Conservation (phyloP, 1,140 invertebrate species). For the Cydia fagiglandana region DNA sequence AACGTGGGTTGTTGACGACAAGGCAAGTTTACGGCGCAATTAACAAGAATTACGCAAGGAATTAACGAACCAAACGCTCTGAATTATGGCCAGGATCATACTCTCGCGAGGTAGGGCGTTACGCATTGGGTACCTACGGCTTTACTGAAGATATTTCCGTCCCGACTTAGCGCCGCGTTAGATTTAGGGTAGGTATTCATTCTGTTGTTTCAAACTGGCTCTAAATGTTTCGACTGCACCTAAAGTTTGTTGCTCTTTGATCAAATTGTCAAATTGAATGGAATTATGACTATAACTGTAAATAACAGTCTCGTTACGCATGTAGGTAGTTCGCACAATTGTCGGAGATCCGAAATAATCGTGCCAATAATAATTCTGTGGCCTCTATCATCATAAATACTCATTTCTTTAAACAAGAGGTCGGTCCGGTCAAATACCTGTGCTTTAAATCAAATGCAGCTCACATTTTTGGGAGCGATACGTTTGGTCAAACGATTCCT, state of each 20-base stretch:
- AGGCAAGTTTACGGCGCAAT: conserved; percentile 46
- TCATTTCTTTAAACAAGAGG: conserved; percentile 53
- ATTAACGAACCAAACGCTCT: conserved; percentile 39
- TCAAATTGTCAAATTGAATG: conserved; percentile 44
- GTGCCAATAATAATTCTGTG: conserved; percentile 39
- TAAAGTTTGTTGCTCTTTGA: conserved; percentile 31
- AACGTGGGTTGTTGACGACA: conserved; percentile 41
- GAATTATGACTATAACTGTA: conserved; percentile 44
- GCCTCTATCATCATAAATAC: conserved; percentile 57
- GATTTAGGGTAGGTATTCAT: conserved; percentile 8
- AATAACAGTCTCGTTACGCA: conserved; percentile 46
- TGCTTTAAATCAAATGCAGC: conserved; percentile 61
- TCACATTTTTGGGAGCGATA: conserved; percentile 48
- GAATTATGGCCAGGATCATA: conserved; percentile 42
- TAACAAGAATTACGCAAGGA: conserved; percentile 51
- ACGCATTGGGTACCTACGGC: conserved; percentile 1
- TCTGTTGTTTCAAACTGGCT: background rate
- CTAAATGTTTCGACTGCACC: background rate
- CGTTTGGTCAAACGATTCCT: conserved; percentile 51
- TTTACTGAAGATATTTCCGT: conserved; percentile 14
- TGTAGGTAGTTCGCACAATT: conserved; percentile 44
- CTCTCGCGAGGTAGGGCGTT: conserved; percentile 20
- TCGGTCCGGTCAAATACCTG: conserved; percentile 65
- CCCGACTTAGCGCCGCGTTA: conserved; percentile 17
- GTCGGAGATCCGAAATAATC: conserved; percentile 33